Base-by-base conservation (phyloP, 30 jellyfish, hydroid and myxozoan species). In the Aurelia sp. region DNA sequence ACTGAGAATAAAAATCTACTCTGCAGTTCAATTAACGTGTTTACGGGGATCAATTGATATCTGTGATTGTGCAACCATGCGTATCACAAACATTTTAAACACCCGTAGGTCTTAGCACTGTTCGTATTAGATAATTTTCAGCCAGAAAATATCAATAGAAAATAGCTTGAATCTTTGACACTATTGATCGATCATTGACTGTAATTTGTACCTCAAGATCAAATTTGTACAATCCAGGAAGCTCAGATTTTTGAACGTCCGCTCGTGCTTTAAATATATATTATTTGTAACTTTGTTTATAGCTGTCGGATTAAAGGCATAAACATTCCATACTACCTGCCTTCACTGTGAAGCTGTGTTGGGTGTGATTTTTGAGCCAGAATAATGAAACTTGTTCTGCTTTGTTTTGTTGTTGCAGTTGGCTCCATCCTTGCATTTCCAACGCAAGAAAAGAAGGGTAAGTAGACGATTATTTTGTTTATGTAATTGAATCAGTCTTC, bases 51-150 rank as follows among this genome's bases (percentile, higher is more conserved):
- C 83, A 68, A 59, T 65, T 66, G 69, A 62, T 60, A 55, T 66
- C 72, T 61, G 81, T 51, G 83, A 66, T 33, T 66, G 90, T 67
- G 90, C 90, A 81, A 22, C 40, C 90, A 81, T 18, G 83, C 90
- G 59, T 66, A 20, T 30, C 33, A 74, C 53, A 81, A 81, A 81
- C 90, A 81, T 50, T 31, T 31, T 11, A 61, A 53, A 65, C 90
- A 81, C 90, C 90, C 13, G 85, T 62, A 51, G 60, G 6, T 47
- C 62, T 9, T 10, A 44, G 19, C 16, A n/a, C 73, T 62, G 35
- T 35, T 6, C 27, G 18, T 13, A 31, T 79, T 79, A 40, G 72
- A 41, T 62, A 20, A 79, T 77, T 50, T 74, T 8, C 58, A 17
- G 58, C 77, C 51, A 19, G 65, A 58, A 27, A 51, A 68, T 59